Evolutionary conservation across 1,140 invertebrate genomes (phyloP).

Genomic region (Macrosteles quadrilineatus): DNA sequence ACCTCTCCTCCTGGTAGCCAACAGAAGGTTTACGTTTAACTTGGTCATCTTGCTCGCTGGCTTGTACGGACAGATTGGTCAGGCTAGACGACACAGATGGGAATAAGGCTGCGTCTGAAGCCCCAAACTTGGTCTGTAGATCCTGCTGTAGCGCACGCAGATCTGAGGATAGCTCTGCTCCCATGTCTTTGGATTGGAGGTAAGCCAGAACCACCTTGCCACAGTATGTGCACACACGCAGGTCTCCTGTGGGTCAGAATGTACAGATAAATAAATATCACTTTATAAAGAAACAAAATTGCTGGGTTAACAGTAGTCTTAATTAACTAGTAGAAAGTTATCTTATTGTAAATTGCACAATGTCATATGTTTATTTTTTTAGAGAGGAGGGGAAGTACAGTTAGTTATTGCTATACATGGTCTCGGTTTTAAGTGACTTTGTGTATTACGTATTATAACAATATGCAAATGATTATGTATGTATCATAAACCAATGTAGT

Average conservation of each 20-base stretch:
- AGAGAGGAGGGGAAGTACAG: no score
- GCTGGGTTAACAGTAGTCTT: no score
- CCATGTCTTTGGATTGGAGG: slow-evolving; percentile 77
- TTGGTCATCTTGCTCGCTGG: slow-evolving; percentile 28
- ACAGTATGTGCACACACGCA: slow-evolving; percentile 92
- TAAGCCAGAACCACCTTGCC: slow-evolving; percentile 90
- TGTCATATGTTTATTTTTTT: no score
- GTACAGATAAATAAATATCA: slow-evolving; percentile 48
- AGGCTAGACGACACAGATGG: neutral
- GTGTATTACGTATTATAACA: no score
- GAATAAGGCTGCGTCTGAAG: neutral
- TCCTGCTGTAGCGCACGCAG: slow-evolving; percentile 81
- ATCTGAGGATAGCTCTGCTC: slow-evolving; percentile 73
- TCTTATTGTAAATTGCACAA: no score
- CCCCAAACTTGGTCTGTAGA: slow-evolving; percentile 66
- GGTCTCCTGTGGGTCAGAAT: slow-evolving; percentile 74
- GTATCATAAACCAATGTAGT: no score
- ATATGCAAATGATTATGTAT: no score
- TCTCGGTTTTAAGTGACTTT: no score
- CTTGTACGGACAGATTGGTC: slow-evolving; percentile 6
- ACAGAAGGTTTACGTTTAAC: slow-evolving; percentile 57
- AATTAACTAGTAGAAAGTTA: no score
- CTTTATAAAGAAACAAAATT: no score
- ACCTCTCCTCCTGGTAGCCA: slow-evolving; percentile 77
- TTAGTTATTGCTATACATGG: no score